These are phyloP conservation scores for Coelinius sp. DNA, from an alignment of 2,888 invertebrate species.

Conservation along the genomic window DNA sequence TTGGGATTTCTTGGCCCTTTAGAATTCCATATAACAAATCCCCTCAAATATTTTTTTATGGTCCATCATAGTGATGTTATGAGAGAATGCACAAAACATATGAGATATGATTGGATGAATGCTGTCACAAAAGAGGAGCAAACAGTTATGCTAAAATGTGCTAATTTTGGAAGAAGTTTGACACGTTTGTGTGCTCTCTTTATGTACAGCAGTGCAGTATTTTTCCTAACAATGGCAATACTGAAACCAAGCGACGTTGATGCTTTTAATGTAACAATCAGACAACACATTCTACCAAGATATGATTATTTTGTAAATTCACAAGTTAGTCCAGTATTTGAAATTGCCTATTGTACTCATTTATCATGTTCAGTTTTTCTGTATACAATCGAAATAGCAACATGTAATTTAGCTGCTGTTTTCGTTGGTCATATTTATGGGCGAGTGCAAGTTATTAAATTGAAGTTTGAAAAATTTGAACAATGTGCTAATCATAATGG, in stretches of 20 bases:
- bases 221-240: constrained; percentile 40
- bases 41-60: constrained; percentile 24
- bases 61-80: constrained; percentile 15
- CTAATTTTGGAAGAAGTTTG: neutral
- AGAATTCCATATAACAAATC: constrained; percentile 6
- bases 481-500: neutral
- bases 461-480: constrained; percentile 31
- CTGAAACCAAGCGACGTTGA: constrained; percentile 34
- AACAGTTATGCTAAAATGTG: neutral
- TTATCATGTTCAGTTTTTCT: constrained; percentile 25
- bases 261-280: constrained; percentile 38
- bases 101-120: constrained; percentile 25
- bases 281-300: constrained; percentile 39
- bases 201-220: constrained; percentile 21
- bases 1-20: constrained; percentile 36
- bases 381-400: constrained; percentile 42
- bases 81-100: constrained; percentile 37
- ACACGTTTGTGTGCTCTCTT: constrained; percentile 13
- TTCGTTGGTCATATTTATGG: constrained; percentile 52
- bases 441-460: constrained; percentile 47
- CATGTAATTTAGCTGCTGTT: constrained; percentile 46
- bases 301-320: constrained; percentile 39
- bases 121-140: neutral
- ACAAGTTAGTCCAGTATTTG: constrained; percentile 47
- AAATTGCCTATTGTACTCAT: constrained; percentile 46